These are phyloP conservation scores for Stegophylla sp. DNA, from an alignment of 2,888 invertebrate genomes.

Conservation along the genomic window DNA sequence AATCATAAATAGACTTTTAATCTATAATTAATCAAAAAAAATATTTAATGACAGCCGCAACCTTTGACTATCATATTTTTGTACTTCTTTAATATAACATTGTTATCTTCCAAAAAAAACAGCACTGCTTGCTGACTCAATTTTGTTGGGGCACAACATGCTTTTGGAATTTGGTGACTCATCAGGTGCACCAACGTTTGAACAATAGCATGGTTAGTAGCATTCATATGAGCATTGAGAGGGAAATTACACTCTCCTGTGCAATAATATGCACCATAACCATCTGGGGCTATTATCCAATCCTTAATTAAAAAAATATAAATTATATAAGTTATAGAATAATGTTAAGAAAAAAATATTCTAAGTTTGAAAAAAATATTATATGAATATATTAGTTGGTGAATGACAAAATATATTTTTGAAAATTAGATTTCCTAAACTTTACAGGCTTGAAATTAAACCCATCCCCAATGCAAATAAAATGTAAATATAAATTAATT, in stretches of 20 bases:
- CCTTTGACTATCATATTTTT: slow-evolving; percentile 97
- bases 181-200: slow-evolving; percentile 88
- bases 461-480: too few relatives aligned
- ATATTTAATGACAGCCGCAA: slow-evolving; percentile 88
- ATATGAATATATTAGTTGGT: too few relatives aligned
- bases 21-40: neutral
- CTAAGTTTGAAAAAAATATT: too few relatives aligned
- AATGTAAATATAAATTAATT: too few relatives aligned
- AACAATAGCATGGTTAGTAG: slow-evolving; percentile 95
- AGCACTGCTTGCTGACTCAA: slow-evolving; percentile 86
- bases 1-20: neutral
- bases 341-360: too few relatives aligned
- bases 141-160: slow-evolving; percentile 92
- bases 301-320: slow-evolving; percentile 66
- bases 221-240: slow-evolving; percentile 90
- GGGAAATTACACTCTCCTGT: slow-evolving; percentile 94
- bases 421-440: too few relatives aligned
- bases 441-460: too few relatives aligned
- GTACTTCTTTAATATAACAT: slow-evolving; percentile 91
- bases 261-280: slow-evolving; percentile 92
- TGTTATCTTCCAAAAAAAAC: slow-evolving; percentile 88
- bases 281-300: slow-evolving; percentile 96
- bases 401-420: too few relatives aligned
- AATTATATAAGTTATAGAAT: too few relatives aligned
- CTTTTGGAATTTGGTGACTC: slow-evolving; percentile 82